A percentile compares a stretch with the other conserved stretches of the same genome.
Conservation (phyloP, 30 jellyfish, hydroid and myxozoan species). For the Cassiopea xamachana region DNA sequence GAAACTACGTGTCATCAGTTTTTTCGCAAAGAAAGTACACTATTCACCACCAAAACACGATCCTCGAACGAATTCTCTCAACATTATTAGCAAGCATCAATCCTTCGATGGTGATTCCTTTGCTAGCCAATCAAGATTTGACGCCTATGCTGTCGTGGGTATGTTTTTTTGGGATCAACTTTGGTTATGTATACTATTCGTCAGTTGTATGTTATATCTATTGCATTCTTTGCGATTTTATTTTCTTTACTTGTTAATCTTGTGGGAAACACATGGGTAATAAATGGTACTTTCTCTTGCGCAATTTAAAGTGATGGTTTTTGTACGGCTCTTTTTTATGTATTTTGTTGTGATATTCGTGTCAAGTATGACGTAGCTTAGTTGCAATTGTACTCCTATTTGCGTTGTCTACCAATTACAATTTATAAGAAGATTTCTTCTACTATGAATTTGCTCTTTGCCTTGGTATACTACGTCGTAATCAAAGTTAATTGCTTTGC, state of each 20-base stretch:
- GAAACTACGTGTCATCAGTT: no score
- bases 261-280: background rate
- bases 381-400: background rate
- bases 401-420: background rate
- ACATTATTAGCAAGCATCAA: no score
- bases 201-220: no score
- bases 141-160: no score
- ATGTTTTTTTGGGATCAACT: no score
- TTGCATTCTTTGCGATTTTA: background rate
- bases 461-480: background rate
- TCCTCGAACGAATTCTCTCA: no score
- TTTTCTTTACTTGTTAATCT: background rate
- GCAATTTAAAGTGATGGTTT: background rate
- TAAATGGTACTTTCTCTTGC: background rate
- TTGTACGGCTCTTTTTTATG: background rate
- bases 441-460: background rate
- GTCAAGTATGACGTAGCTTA: background rate
- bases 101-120: no score
- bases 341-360: background rate
- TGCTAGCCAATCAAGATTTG: no score
- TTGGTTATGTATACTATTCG: no score
- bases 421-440: background rate
- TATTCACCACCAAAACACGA: no score
- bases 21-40: no score
- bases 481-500: no score